Evolutionary conservation across 2,113 vertebrate genomes (phyloP).

Genomic region (Girardinichthys multiradiatus): DNA sequence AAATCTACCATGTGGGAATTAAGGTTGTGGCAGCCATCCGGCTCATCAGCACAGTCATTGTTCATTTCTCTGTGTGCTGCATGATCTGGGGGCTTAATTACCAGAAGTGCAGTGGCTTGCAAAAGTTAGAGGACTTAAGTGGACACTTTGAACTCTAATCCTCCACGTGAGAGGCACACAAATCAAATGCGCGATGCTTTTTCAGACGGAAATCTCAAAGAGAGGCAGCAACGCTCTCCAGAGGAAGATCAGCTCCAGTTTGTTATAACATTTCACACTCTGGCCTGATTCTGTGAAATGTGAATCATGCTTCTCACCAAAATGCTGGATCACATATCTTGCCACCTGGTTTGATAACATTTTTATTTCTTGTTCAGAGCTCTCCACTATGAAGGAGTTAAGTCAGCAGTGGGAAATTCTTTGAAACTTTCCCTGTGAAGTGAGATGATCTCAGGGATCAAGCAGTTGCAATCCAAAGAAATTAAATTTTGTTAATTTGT

Average conservation of each 20-base stretch:
- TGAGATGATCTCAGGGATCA: conserved; percentile 55
- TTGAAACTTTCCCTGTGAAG: conserved; percentile 37
- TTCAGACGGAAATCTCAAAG: conserved; percentile 61
- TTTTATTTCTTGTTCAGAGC: conserved; percentile 32
- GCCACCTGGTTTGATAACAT: conserved; percentile 29
- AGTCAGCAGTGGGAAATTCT: conserved; percentile 26
- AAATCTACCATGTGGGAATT: conserved; percentile 64
- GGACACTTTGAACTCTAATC: conserved; percentile 80
- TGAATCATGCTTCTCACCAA: conserved; percentile 59
- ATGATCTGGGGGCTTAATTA: conserved; percentile 77
- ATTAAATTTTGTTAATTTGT: conserved; percentile 53
- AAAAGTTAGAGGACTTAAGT: conserved; percentile 74
- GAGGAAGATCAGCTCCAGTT: conserved; percentile 59
- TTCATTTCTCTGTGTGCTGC: conserved; percentile 66
- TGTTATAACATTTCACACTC: conserved; percentile 65
- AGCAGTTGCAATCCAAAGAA: conserved; percentile 59
- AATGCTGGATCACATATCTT: conserved; percentile 50
- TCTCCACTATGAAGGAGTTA: conserved; percentile 5
- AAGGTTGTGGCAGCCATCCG: conserved; percentile 53
- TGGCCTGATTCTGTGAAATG: conserved; percentile 64
- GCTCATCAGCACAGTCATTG: conserved; percentile 73
- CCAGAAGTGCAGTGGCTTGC: conserved; percentile 74
- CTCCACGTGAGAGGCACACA: conserved; percentile 64
- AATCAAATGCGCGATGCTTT: conserved; percentile 70
- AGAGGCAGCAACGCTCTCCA: conserved; percentile 53